A percentile compares a stretch with the other conserved stretches of the same genome.
Conservation (phyloP, 1,140 invertebrate species). For the Homarus americanus region DNA sequence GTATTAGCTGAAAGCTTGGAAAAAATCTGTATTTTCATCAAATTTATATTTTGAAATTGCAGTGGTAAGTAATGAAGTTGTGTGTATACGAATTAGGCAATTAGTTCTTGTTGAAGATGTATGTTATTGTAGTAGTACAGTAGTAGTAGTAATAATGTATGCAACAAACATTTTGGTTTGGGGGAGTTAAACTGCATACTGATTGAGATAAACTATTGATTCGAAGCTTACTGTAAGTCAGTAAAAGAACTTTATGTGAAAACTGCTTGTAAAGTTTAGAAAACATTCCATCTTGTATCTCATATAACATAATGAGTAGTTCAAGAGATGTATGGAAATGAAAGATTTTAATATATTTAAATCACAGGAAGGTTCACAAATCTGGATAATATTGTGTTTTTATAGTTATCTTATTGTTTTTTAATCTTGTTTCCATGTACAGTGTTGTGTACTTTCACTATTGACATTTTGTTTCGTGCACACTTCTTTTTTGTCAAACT, state of each 20-base stretch:
- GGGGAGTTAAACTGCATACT: background rate
- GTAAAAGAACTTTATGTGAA: background rate
- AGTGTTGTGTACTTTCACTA: no score
- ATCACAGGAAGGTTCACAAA: background rate
- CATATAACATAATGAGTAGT: background rate
- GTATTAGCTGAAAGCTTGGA: background rate
- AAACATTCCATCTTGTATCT: background rate
- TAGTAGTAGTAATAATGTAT: slow-evolving; percentile 2
- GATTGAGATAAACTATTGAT: background rate
- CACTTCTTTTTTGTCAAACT: no score
- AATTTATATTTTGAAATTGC: background rate
- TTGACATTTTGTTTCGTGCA: no score
- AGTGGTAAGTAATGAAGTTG: background rate
- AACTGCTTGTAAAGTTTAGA: background rate
- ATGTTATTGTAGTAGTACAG: slow-evolving; percentile 5
- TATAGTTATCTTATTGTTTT: no score
- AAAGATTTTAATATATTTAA: background rate
- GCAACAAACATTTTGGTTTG: background rate
- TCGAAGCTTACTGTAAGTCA: background rate
- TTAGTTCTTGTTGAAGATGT: slow-evolving; percentile 21
- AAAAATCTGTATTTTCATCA: background rate
- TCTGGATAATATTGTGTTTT: background rate
- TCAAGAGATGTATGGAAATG: background rate
- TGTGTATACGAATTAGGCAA: slow-evolving; percentile 22
- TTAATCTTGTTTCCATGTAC: no score